These are phyloP conservation scores for Mixornis gularis DNA, from an alignment of 2,113 vertebrate species.

Conservation along the genomic window DNA sequence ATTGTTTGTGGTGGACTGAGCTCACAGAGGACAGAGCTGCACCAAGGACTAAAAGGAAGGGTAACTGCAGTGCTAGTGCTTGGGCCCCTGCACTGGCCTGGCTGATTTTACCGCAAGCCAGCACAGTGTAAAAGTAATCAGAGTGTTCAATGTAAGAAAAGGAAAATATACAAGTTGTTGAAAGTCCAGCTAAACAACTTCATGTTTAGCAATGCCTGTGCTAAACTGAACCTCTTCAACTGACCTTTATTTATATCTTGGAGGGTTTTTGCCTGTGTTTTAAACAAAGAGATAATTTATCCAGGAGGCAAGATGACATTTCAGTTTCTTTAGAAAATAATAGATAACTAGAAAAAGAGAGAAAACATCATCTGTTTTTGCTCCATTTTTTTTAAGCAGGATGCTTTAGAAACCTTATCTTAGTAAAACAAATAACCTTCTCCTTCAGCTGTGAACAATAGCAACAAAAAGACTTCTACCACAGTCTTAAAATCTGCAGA, in stretches of 20 bases:
- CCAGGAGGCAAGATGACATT: slow-evolving; percentile 54
- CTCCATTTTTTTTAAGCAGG: not conserved
- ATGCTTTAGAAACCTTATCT: slow-evolving; percentile 62
- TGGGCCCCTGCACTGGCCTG: not conserved
- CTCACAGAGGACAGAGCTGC: not conserved
- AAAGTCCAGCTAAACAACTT: not conserved
- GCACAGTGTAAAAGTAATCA: not conserved
- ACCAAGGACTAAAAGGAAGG: not conserved
- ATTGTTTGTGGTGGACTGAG: not conserved
- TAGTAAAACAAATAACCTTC: slow-evolving; percentile 65
- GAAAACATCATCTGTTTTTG: slow-evolving; percentile 35
- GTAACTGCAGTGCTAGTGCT: fast-evolving
- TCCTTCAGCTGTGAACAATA: slow-evolving; percentile 54
- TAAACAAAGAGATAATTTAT: slow-evolving; percentile 53
- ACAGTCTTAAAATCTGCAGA: not conserved
- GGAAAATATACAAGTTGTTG: not conserved
- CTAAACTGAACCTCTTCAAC: not conserved
- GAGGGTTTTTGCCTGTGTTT: not conserved
- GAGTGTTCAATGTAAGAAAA: not conserved
- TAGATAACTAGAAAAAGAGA: slow-evolving; percentile 39
- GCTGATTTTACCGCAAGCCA: not conserved
- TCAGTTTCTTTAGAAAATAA: slow-evolving; percentile 50
- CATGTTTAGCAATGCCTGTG: not conserved
- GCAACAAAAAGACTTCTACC: not conserved
- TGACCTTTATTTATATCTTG: slow-evolving; percentile 46